These are phyloP conservation scores for Rhyzopertha dominica DNA, from an alignment of 1,140 invertebrate species.

Conservation along the genomic window DNA sequence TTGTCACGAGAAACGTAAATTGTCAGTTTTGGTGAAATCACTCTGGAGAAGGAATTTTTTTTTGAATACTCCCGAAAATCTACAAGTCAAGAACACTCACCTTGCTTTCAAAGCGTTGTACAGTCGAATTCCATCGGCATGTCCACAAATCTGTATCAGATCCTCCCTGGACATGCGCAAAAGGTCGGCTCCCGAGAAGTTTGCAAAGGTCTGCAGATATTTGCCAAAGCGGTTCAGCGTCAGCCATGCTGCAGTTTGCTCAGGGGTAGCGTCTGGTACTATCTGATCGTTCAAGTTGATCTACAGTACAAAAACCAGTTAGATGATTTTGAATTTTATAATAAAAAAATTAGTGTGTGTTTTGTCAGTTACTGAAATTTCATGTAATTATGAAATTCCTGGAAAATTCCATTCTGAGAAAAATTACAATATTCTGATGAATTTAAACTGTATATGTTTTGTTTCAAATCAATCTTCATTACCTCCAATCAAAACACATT, in stretches of 20 bases:
- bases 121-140: slow-evolving; percentile 85
- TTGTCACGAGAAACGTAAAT: slow-evolving; percentile 72
- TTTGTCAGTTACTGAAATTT: too few species aligned
- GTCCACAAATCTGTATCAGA: slow-evolving; percentile 88
- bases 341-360: too few species aligned
- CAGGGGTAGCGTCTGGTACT: slow-evolving; percentile 58
- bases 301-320: too few species aligned
- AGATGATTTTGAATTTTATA: too few species aligned
- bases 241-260: slow-evolving; percentile 78
- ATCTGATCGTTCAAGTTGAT: slow-evolving; percentile 44
- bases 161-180: slow-evolving; percentile 82
- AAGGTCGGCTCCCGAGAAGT: slow-evolving; percentile 84
- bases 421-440: too few species aligned
- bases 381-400: too few species aligned
- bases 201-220: slow-evolving; percentile 70
- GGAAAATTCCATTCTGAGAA: too few species aligned
- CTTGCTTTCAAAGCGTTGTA: slow-evolving; percentile 83
- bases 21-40: slow-evolving; percentile 69
- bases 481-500: too few species aligned
- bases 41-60: slow-evolving; percentile 48
- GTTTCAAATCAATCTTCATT: too few species aligned
- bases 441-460: too few species aligned
- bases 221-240: slow-evolving; percentile 68
- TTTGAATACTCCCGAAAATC: too few species aligned
- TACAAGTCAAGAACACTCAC: slow-evolving; percentile 48